A percentile compares a stretch with the other conserved stretches of the same genome.
These are phyloP conservation scores for Galeopsomyia nigrocyanea DNA, from an alignment of 2,888 invertebrate genomes.

Conservation along the genomic window DNA sequence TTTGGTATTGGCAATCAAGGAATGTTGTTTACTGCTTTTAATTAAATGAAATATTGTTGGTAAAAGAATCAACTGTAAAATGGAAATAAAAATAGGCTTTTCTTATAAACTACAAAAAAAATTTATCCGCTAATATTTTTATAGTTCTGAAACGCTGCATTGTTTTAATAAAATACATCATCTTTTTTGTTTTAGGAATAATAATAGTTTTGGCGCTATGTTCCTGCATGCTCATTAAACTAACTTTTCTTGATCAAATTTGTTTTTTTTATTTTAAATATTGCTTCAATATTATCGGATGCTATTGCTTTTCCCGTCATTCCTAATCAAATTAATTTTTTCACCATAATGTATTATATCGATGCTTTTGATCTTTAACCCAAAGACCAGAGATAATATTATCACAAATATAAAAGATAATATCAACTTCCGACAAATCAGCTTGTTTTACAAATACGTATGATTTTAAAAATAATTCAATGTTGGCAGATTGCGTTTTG, in stretches of 20 bases:
- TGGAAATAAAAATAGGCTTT: constrained; percentile 25
- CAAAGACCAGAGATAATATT: too few species aligned
- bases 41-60: constrained; percentile 11
- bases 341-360: neutral
- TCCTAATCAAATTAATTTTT: neutral
- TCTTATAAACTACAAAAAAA: constrained; percentile 23
- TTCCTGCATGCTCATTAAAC: constrained; percentile 26
- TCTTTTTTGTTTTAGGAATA: constrained; percentile 32
- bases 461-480: too few species aligned
- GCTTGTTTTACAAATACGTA: too few species aligned
- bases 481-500: neutral
- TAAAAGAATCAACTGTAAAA: constrained; percentile 2
- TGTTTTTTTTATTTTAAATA: constrained; percentile 11
- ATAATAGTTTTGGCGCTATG: neutral
- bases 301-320: too few species aligned
- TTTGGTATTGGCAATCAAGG: constrained; percentile 15
- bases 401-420: too few species aligned
- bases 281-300: neutral
- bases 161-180: neutral
- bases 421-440: too few species aligned
- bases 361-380: neutral
- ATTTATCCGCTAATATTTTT: neutral
- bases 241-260: constrained; percentile 9
- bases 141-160: neutral
- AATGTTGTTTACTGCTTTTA: constrained; percentile 32